phyloP scores from a whole-genome alignment of 2,888 invertebrate genomes.

The Eupelmus urozonus region DNA sequence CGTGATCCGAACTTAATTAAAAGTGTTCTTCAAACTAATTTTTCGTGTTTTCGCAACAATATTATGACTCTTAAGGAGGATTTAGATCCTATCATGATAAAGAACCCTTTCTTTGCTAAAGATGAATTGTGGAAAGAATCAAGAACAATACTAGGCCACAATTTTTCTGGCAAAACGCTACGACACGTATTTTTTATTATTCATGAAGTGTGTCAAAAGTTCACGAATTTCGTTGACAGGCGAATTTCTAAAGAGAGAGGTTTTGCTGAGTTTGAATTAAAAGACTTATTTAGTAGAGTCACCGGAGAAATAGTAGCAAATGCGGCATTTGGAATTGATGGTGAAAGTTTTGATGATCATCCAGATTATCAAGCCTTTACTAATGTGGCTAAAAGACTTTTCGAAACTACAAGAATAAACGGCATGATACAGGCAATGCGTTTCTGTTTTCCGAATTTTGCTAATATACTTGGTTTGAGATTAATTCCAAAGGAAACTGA shows the following conservation, averaged over 20 bases:
- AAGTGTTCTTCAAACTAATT: slow-evolving; percentile 18
- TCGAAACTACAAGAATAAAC: slow-evolving; percentile 61
- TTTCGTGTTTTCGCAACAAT: slow-evolving; percentile 36
- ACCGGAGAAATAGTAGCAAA: slow-evolving; percentile 67
- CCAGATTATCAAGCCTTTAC: slow-evolving; percentile 49
- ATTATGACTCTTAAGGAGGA: not conserved
- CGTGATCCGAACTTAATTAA: slow-evolving; percentile 41
- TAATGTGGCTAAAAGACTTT: slow-evolving; percentile 50
- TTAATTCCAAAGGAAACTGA: slow-evolving; percentile 62
- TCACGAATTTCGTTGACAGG: slow-evolving; percentile 20
- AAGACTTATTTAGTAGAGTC: slow-evolving; percentile 62
- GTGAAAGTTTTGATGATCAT: slow-evolving; percentile 64
- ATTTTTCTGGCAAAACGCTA: slow-evolving; percentile 46
- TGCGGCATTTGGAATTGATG: slow-evolving; percentile 67
- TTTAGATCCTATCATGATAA: slow-evolving; percentile 27
- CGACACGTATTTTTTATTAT: slow-evolving; percentile 8
- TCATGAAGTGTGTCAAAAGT: slow-evolving; percentile 7
- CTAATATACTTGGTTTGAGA: slow-evolving; percentile 35
- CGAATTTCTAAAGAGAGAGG: slow-evolving; percentile 20
- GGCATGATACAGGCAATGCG: slow-evolving; percentile 51
- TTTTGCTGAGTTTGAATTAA: slow-evolving; percentile 61
- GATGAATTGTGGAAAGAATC: slow-evolving; percentile 28
- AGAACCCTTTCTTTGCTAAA: slow-evolving; percentile 43
- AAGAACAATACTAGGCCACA: not conserved
- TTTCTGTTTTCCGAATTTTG: slow-evolving; percentile 60